Evolutionary conservation across 2,888 invertebrate genomes (phyloP).

Genomic region (Aspidiotus rigidus): DNA sequence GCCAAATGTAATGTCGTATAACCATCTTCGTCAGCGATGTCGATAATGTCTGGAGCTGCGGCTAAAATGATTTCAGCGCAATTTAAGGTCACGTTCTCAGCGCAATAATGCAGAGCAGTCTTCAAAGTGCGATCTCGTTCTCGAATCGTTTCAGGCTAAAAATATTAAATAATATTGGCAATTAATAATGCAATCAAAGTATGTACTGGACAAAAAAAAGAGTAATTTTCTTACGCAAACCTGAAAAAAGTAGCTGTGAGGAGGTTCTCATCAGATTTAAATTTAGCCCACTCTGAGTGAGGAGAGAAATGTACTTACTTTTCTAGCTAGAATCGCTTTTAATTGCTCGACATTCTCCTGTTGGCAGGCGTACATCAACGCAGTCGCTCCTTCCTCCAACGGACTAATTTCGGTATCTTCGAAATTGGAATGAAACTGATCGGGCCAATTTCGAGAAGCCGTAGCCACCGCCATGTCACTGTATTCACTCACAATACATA

Average conservation of each 20-base stretch:
- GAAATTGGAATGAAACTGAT: conserved; percentile 27
- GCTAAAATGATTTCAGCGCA: conserved; percentile 64
- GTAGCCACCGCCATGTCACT: conserved; percentile 9
- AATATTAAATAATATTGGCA: background rate
- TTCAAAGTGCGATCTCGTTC: conserved; percentile 73
- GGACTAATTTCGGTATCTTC: conserved; percentile 28
- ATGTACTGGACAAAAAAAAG: no score
- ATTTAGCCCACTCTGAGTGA: no score
- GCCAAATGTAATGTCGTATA: conserved; percentile 92
- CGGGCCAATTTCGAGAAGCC: conserved; percentile 15
- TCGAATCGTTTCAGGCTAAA: conserved; percentile 54
- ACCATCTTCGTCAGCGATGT: conserved; percentile 82
- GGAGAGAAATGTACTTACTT: conserved; percentile 50
- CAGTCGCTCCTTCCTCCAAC: conserved; percentile 57
- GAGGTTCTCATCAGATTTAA: no score
- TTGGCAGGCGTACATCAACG: conserved; percentile 86
- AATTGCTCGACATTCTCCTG: conserved; percentile 72
- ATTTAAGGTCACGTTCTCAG: conserved; percentile 52
- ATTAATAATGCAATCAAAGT: no score
- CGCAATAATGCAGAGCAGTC: conserved; percentile 90
- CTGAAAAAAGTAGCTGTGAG: no score
- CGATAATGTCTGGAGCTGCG: conserved; percentile 75
- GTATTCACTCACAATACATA: conserved; percentile 5
- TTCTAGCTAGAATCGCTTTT: conserved; percentile 61
- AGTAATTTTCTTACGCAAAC: no score